Evolutionary conservation across 1,140 invertebrate species (phyloP), one percentile per base, ranked within the genome.

Genomic region (Leptopilina boulardi): DNA sequence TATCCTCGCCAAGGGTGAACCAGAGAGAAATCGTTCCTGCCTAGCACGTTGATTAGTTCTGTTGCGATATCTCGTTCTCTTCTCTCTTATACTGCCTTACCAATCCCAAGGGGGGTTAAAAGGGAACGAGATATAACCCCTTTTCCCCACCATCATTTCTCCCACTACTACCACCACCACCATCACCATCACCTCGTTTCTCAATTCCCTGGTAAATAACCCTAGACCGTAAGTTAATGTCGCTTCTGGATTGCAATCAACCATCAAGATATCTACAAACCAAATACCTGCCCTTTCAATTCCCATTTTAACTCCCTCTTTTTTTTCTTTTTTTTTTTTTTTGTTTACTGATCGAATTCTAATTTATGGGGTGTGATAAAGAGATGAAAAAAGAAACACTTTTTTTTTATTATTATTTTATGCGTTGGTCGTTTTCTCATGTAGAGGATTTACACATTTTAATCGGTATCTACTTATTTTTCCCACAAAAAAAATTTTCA

Each of bases 31-130:
- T 85, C 80, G 82, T 77, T 82, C 76, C 78, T 75, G 82, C 77
- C 75, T 79, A 80, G 44, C 15, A 42, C 84, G 84, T 86, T 86
- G 85, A 86, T 85, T 86, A 85, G 85, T 84, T 86, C 82, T 77
- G 80, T 82, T 82, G 79, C 80, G 79, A 82, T 66, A 84, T 86
- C 77, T 66, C 11, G 59, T 30, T 66, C 23, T 66, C 59, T 66
- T 59, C 11, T 44, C 70, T n/a, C 38, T 30, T 38, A 6, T 38
- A 18, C 54, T 41, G 70, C 74, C 70, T 34, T 38, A 38, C 42
- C 71, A 71, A 73, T 74, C 75, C 66, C 42, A 81, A 41, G 75
- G 77, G 71, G 70, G 76, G 71, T 79, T 44, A 72, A 77, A 70
- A 47, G 54, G 59, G 26, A 78, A 73, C 51, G 70, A 77, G 38